Evolutionary conservation across 2,888 invertebrate genomes (phyloP), one percentile per base, ranked within the genome.

Genomic region (Aproaerema taeniolella): DNA sequence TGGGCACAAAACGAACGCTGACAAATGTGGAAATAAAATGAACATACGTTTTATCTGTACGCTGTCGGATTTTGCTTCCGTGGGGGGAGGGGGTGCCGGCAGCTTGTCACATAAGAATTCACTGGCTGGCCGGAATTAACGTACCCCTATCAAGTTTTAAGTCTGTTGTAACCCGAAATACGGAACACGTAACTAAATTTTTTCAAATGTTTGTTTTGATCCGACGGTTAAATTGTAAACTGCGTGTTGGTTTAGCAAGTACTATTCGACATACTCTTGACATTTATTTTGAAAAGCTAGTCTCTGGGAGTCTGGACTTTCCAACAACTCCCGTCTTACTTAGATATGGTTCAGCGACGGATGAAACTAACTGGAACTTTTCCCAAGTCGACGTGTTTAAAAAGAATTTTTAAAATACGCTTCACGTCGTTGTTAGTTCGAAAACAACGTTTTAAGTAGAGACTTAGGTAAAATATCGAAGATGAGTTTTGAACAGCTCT

Each of bases 1-100:
- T 82, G 83, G 81, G 82, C 79, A 83, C 83, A 83, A 82, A 85
- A 83, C 82, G 85, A 85, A 85, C 77, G 82, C 81, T 86, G 85
- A 86, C 85, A 85, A 86, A 86, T 85, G 83, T 80, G 77, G 74
- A 85, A 83, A 85, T 83, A 83, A 85, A 83, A 83, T 81, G 83
- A 83, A 82, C 82, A 80, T 78, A 82, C 80, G 81, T 83, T 83
- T 82, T 83, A 83, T 83, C 79, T 83, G 63, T 70, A 70, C 74
- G 73, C 65, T 72, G 69, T 61, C 67, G 72, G 72, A 77, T 69
- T 76, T 72, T 72, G 77, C 71, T 74, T 75, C 72, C 67, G 61
- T 59, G 52, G n/a, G 38, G 40, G 45, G 38, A 40, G 44, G 31
- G 38, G 38, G 32, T 31, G 31, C 32, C 26, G 16, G 26, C 25